phyloP scores from a whole-genome alignment of 2,113 vertebrate genomes.

The Siphamia tubifer region DNA sequence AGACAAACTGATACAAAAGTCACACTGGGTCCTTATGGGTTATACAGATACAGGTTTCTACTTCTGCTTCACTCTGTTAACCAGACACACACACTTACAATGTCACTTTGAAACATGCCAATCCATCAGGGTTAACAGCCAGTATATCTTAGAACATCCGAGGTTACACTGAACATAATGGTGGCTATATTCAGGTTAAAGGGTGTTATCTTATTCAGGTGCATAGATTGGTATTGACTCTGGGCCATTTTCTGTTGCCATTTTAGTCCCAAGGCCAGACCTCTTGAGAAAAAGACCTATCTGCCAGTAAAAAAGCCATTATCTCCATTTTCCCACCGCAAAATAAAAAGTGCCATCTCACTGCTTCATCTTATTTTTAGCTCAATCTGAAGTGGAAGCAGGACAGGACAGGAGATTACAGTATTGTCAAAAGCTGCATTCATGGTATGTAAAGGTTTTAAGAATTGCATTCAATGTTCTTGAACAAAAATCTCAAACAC shows the following conservation, averaged over 20 bases:
- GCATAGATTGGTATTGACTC: conserved; percentile 29
- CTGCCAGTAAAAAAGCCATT: conserved; percentile 54
- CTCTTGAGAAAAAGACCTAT: conserved; percentile 20
- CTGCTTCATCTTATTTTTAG: conserved; percentile 36
- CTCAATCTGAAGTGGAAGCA: conserved; percentile 9
- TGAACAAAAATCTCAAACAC: no score
- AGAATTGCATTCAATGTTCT: no score
- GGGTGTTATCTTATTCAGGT: conserved; percentile 26
- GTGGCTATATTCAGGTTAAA: conserved; percentile 22
- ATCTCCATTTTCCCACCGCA: conserved; percentile 11
- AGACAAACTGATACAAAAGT: no score
- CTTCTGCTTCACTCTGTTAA: no score
- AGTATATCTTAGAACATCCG: not conserved
- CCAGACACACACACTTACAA: not conserved
- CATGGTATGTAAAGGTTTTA: not conserved
- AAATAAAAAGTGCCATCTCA: conserved; percentile 29
- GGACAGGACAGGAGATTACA: not conserved
- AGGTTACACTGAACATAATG: conserved; percentile 23
- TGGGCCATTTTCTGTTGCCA: conserved; percentile 41
- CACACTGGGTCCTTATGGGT: no score
- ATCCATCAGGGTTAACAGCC: not conserved
- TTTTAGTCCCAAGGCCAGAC: conserved; percentile 50
- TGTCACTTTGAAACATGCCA: not conserved
- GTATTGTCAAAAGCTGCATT: not conserved
- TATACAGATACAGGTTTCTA: not conserved